These are phyloP conservation scores for Plusia festucae DNA, from an alignment of 2,888 invertebrate species.

Conservation along the genomic window DNA sequence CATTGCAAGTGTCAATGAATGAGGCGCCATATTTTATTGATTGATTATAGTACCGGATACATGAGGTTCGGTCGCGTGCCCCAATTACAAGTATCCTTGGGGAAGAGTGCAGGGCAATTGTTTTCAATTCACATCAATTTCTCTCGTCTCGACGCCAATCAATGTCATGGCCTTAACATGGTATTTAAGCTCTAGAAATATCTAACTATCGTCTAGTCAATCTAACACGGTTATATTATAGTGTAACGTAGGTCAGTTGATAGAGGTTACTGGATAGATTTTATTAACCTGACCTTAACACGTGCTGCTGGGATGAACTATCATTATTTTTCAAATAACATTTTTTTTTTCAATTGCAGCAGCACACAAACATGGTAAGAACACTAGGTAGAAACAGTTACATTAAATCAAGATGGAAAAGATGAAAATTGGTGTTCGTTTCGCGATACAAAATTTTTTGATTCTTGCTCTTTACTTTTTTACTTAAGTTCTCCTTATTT, in stretches of 20 bases:
- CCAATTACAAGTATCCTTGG: constrained; percentile 47
- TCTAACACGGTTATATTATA: constrained; percentile 5
- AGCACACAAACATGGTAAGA: too few relatives aligned
- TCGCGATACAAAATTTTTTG: too few relatives aligned
- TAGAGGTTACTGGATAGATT: constrained; percentile 12
- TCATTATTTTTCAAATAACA: too few relatives aligned
- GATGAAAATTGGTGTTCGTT: too few relatives aligned
- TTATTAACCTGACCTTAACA: background rate
- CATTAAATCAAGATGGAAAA: too few relatives aligned
- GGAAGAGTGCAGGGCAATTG: constrained; percentile 52
- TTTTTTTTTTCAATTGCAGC: too few relatives aligned
- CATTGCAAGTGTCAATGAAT: constrained; percentile 19
- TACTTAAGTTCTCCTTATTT: too few relatives aligned
- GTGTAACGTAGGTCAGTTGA: constrained; percentile 6
- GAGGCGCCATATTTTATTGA: constrained; percentile 11
- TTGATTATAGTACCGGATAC: constrained; percentile 12
- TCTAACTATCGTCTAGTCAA: constrained; percentile 15
- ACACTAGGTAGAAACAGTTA: too few relatives aligned
- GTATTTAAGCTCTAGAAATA: constrained; percentile 36
- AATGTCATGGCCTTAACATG: constrained; percentile 47
- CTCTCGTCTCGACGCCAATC: constrained; percentile 52
- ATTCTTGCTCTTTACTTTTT: too few relatives aligned
- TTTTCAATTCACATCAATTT: constrained; percentile 56
- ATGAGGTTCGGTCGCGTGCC: constrained; percentile 34
- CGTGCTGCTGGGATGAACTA: background rate